Evolutionary conservation across 1,140 invertebrate species (phyloP).

Genomic region (Meloidogyne chitwoodi): DNA sequence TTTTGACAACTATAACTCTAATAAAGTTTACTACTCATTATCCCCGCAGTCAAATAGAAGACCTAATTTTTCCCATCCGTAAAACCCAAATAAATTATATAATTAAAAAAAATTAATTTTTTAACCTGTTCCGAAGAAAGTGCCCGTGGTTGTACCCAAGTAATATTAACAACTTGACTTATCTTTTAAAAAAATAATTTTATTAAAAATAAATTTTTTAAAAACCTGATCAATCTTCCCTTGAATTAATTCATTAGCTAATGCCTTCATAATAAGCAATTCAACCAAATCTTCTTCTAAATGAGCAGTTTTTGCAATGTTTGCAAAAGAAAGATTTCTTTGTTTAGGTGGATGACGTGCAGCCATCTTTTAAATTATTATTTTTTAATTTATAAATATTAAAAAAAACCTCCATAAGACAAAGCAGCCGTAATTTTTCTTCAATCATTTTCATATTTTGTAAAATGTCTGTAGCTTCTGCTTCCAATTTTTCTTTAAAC

Average conservation of each 20-base stretch:
- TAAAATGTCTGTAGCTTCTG: slow-evolving; percentile 77
- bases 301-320: slow-evolving; percentile 80
- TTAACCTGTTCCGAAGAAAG: slow-evolving; percentile 68
- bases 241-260: slow-evolving; percentile 85
- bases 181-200: background rate
- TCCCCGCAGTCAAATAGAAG: too few species aligned
- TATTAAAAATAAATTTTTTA: background rate
- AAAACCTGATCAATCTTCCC: slow-evolving; percentile 89
- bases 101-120: too few species aligned
- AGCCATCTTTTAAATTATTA: slow-evolving; percentile 66
- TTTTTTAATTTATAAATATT: background rate
- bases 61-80: too few species aligned
- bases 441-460: slow-evolving; percentile 74
- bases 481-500: slow-evolving; percentile 66
- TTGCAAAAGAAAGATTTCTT: slow-evolving; percentile 79
- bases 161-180: slow-evolving; percentile 73
- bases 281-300: slow-evolving; percentile 77
- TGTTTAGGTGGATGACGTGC: slow-evolving; percentile 69
- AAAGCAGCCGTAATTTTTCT: slow-evolving; percentile 88
- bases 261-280: slow-evolving; percentile 91
- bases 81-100: too few species aligned
- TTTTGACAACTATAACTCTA: too few species aligned
- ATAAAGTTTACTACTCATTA: too few species aligned
- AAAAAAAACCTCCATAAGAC: slow-evolving; percentile 81
- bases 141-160: slow-evolving; percentile 87